These are phyloP conservation scores for Cantharis flavilabris DNA, from an alignment of 2,888 invertebrate species.

Conservation along the genomic window DNA sequence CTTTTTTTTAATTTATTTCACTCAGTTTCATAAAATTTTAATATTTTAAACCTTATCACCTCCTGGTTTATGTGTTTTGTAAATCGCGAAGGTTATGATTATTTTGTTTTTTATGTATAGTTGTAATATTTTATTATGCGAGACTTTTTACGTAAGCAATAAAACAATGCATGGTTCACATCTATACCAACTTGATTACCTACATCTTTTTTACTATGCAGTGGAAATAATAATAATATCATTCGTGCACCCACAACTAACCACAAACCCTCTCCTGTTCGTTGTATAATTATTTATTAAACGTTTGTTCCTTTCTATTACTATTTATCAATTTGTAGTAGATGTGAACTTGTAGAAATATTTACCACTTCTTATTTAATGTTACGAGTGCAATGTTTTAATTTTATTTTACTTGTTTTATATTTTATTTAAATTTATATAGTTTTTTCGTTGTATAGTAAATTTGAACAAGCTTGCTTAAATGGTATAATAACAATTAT, in stretches of 20 bases:
- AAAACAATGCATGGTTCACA: not conserved
- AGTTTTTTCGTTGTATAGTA: not conserved
- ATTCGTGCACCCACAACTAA: not conserved
- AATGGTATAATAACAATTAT: not conserved
- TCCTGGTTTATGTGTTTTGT: conserved; percentile 51
- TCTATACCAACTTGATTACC: not conserved
- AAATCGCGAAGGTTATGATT: conserved; percentile 57
- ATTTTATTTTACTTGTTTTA: not conserved
- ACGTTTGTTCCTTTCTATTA: not conserved
- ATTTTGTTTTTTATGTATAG: conserved; percentile 40
- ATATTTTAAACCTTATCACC: conserved; percentile 46
- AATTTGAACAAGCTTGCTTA: not conserved
- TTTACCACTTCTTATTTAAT: not conserved
- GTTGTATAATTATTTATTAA: not conserved
- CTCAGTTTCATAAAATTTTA: not conserved
- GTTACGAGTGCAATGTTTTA: not conserved
- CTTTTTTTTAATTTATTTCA: conserved; percentile 17
- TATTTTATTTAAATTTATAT: not conserved
- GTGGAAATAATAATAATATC: not conserved
- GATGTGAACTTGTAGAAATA: not conserved
- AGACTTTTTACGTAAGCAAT: not conserved
- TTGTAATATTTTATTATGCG: not conserved
- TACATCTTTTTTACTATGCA: not conserved
- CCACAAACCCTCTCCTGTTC: not conserved
- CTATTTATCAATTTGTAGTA: not conserved